Conservation (phyloP, 1,140 invertebrate genomes). For the Rhopalosiphum maidis region DNA sequence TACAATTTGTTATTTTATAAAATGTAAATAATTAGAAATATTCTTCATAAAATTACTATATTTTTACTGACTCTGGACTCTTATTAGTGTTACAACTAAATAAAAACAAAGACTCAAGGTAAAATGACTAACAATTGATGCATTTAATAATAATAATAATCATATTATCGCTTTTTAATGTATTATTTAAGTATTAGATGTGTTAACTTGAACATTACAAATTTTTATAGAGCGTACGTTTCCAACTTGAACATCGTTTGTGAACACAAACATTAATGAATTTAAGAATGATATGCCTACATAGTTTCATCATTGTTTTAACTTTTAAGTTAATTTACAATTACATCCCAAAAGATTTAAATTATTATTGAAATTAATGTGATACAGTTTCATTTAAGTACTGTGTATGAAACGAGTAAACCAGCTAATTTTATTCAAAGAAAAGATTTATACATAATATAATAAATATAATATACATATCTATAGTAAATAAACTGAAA, state of each 20-base stretch:
- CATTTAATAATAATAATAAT: background rate
- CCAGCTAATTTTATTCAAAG: background rate
- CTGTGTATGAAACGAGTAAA: background rate
- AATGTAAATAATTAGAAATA: background rate
- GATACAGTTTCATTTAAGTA: background rate
- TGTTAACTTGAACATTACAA: background rate
- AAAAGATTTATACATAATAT: background rate
- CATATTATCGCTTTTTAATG: background rate
- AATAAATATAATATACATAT: background rate
- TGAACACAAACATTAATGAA: background rate
- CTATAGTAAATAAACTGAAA: background rate
- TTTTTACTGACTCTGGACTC: background rate
- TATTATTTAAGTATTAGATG: background rate
- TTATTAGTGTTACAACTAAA: background rate
- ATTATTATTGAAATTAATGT: background rate
- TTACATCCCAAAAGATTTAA: background rate
- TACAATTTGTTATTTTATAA: background rate
- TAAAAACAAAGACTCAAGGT: background rate
- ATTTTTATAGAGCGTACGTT: background rate
- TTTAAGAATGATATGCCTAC: background rate
- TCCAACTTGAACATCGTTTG: background rate
- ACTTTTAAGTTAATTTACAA: background rate
- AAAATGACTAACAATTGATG: background rate
- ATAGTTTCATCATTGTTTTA: background rate
- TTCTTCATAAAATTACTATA: background rate